Evolutionary conservation across 2,113 vertebrate species (phyloP).

Genomic region (Muntiacus reevesi): DNA sequence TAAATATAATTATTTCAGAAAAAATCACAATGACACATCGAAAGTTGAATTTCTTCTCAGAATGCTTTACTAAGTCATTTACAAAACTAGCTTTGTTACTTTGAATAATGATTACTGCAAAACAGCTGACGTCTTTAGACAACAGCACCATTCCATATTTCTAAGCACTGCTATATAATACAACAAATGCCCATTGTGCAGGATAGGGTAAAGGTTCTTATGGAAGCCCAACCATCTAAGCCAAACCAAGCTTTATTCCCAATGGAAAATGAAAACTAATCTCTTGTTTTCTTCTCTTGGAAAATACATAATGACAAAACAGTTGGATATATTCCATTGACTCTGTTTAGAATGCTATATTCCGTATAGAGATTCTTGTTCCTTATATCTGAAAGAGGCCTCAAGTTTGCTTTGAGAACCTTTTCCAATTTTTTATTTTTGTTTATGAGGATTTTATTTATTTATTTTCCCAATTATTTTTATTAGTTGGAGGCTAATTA

Average conservation of each 20-base stretch:
- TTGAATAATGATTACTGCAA: constrained; percentile 19
- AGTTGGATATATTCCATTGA: background rate
- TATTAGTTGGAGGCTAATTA: too few species aligned
- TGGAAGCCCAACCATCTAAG: background rate
- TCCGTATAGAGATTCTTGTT: background rate
- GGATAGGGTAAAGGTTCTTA: background rate
- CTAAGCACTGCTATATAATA: background rate
- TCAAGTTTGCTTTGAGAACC: background rate
- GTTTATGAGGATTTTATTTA: too few species aligned
- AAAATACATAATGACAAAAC: background rate
- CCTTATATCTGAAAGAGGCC: background rate
- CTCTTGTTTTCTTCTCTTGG: background rate
- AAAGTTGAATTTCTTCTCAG: background rate
- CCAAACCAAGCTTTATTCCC: background rate
- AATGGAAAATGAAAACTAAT: background rate
- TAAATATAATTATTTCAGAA: constrained; percentile 57
- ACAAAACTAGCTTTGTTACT: constrained; percentile 32
- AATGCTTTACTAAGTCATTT: constrained; percentile 46
- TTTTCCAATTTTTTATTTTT: background rate
- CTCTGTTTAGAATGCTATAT: background rate
- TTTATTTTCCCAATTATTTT: too few species aligned
- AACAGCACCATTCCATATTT: background rate
- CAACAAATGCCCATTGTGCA: background rate
- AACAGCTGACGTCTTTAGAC: background rate
- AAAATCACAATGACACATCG: background rate